These are phyloP conservation scores for Montipora cactus DNA, from an alignment of 64 coral and sea anemone genomes.

Conservation along the genomic window DNA sequence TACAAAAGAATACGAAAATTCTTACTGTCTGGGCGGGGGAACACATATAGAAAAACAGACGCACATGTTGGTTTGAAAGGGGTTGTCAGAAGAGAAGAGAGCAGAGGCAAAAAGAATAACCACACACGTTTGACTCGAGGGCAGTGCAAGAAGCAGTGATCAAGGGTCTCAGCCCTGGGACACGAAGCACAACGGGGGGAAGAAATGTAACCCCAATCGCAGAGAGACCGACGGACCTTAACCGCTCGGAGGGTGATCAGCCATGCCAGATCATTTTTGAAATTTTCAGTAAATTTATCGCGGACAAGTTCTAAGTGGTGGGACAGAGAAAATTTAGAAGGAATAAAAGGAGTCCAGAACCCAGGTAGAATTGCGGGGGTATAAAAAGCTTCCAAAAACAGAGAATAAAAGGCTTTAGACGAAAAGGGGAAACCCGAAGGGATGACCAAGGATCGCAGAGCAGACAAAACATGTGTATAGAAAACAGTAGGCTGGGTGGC, in stretches of 20 bases:
- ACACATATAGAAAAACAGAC: too few relatives aligned
- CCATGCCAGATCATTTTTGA: background rate
- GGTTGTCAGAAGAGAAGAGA: background rate
- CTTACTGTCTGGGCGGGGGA: too few relatives aligned
- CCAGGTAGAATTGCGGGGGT: too few relatives aligned
- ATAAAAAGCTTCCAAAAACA: background rate
- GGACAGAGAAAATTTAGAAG: too few relatives aligned
- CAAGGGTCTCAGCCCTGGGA: background rate
- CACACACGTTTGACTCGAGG: background rate
- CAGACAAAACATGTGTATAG: background rate
- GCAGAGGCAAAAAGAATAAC: too few relatives aligned
- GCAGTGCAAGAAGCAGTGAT: background rate
- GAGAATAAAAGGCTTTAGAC: background rate
- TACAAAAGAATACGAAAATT: too few relatives aligned
- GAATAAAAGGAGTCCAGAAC: too few relatives aligned
- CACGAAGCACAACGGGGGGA: background rate
- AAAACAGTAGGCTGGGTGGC: background rate
- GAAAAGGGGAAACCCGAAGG: background rate
- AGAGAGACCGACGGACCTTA: background rate
- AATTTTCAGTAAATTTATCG: background rate
- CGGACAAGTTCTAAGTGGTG: background rate
- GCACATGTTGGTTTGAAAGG: too few relatives aligned
- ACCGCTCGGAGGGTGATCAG: background rate
- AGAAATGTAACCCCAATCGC: background rate
- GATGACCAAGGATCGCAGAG: too few relatives aligned